Percentiles rank a stretch among this genome's conserved stretches.
These are phyloP conservation scores for Hepsetus odoe DNA, from an alignment of 2,113 vertebrate species.

Conservation along the genomic window DNA sequence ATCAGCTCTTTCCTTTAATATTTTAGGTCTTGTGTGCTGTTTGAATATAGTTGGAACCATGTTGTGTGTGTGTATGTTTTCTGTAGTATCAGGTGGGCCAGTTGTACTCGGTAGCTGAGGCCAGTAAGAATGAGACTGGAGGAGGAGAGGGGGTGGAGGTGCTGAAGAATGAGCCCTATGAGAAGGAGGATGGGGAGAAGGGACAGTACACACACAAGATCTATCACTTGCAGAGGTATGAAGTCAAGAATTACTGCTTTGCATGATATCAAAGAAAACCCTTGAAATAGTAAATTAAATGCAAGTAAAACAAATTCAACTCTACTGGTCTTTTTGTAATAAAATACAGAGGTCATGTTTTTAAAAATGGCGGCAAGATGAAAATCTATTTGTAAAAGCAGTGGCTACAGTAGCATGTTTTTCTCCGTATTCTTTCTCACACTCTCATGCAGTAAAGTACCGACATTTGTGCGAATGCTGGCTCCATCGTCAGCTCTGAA, in stretches of 20 bases:
- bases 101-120: slow-evolving; percentile 93
- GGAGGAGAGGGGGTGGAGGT: slow-evolving; percentile 98
- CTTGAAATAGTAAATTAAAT: too few species aligned
- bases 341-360: background rate
- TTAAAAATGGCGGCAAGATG: too few species aligned
- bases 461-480: slow-evolving; percentile 80
- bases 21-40: background rate
- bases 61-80: slow-evolving; percentile 2
- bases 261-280: background rate
- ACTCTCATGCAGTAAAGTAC: slow-evolving; percentile 85
- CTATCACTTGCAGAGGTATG: slow-evolving; percentile 81
- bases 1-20: background rate
- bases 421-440: background rate
- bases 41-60: background rate
- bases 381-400: background rate
- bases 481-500: slow-evolving; percentile 88
- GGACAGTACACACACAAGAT: slow-evolving; percentile 98
- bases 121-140: slow-evolving; percentile 97
- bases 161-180: slow-evolving; percentile 88
- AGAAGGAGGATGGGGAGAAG: slow-evolving; percentile 89
- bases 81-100: slow-evolving; percentile 94
- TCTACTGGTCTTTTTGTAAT: too few species aligned
- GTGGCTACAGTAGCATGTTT: background rate
- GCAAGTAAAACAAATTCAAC: too few species aligned
- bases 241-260: background rate